Percentiles rank a stretch among this genome's conserved stretches.
phyloP scores from a whole-genome alignment of 2,113 vertebrate genomes.

The Mola mola region DNA sequence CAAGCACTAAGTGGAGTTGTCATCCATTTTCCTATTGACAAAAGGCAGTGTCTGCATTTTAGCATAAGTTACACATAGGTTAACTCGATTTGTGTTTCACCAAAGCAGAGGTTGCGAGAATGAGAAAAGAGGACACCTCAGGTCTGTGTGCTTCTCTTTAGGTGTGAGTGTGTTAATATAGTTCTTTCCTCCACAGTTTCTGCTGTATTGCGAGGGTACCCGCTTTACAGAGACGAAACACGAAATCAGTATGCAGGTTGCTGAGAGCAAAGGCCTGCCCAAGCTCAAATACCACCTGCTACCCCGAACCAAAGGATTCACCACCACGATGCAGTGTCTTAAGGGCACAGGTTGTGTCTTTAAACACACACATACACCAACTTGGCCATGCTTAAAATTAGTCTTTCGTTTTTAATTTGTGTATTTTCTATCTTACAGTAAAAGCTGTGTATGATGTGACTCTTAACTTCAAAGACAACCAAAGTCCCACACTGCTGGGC shows the following conservation, averaged over 20 bases:
- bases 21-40: neutral
- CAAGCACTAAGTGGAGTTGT: neutral
- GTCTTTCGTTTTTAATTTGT: neutral
- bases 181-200: slow-evolving; percentile 82
- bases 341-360: slow-evolving; percentile 88
- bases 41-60: slow-evolving; percentile 5
- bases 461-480: slow-evolving; percentile 95
- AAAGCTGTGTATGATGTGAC: slow-evolving; percentile 96
- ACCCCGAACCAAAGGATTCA: slow-evolving; percentile 97
- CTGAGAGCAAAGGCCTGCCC: slow-evolving; percentile 93
- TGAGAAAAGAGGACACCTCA: slow-evolving; percentile 35
- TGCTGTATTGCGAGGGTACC: slow-evolving; percentile 97
- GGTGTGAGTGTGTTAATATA: slow-evolving; percentile 14
- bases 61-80: neutral
- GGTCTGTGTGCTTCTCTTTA: neutral
- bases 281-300: slow-evolving; percentile 95
- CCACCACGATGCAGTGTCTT: slow-evolving; percentile 95
- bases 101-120: slow-evolving; percentile 13
- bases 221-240: slow-evolving; percentile 98
- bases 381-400: neutral
- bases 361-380: neutral
- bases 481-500: slow-evolving; percentile 93
- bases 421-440: slow-evolving; percentile 74
- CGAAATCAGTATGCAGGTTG: slow-evolving; percentile 97
- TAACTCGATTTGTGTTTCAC: slow-evolving; percentile 28